phyloP scores from a whole-genome alignment of 2,113 vertebrate genomes.

The Trogon melanurus region DNA sequence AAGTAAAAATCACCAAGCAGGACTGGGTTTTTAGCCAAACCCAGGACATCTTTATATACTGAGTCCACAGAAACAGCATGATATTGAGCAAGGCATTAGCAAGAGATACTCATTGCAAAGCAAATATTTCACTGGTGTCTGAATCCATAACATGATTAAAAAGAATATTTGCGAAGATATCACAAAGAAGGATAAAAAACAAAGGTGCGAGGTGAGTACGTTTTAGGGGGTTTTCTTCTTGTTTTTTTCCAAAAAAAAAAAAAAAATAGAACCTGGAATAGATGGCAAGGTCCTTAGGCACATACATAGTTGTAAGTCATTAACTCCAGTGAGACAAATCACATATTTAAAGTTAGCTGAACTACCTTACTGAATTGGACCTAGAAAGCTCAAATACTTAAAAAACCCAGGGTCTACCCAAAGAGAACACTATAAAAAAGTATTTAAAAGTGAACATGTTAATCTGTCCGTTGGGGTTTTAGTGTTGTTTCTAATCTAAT shows the following conservation, averaged over 20 bases:
- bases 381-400: background rate
- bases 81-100: background rate
- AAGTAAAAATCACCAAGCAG: too few species aligned
- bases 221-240: background rate
- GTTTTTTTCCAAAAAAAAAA: background rate
- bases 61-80: background rate
- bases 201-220: fast-evolving
- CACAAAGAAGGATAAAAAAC: background rate
- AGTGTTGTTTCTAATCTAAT: background rate
- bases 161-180: background rate
- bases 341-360: background rate
- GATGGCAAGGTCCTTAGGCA: background rate
- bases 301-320: background rate
- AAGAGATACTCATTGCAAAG: background rate
- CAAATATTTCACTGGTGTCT: background rate
- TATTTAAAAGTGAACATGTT: background rate
- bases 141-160: background rate
- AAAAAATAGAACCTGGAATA: background rate
- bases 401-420: background rate
- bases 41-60: too few species aligned
- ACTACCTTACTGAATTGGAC: background rate
- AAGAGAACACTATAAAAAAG: background rate
- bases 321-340: background rate
- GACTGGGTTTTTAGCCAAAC: too few species aligned
- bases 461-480: background rate